These are phyloP conservation scores for Megaleporinus macrocephalus DNA, from an alignment of 2,113 vertebrate genomes.

Conservation along the genomic window DNA sequence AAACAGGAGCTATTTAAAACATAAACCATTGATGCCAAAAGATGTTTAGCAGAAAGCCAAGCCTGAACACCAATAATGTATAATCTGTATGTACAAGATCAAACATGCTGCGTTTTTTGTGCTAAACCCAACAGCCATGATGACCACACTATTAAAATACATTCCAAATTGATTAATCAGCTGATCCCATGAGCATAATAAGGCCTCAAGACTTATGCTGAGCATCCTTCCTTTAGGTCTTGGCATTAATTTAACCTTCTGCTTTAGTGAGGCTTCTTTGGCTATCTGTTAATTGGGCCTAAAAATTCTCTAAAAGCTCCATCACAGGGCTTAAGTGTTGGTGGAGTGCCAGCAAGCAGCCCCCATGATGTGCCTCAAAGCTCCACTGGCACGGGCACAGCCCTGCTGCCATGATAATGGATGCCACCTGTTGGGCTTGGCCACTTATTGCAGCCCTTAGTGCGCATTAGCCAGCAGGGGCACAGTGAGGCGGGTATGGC, in stretches of 20 bases:
- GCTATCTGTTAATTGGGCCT: constrained; percentile 21
- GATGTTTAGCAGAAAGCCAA: not conserved
- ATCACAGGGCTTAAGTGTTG: not conserved
- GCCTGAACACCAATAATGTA: not conserved
- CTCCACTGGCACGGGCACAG: constrained; percentile 39
- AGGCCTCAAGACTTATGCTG: not conserved
- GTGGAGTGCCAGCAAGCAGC: constrained; percentile 9
- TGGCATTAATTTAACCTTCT: constrained; percentile 18
- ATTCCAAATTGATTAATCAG: constrained; percentile 17
- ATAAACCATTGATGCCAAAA: not conserved
- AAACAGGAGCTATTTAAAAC: not conserved
- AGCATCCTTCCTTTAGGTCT: not conserved
- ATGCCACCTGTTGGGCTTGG: constrained; percentile 77
- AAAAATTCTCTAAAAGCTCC: constrained; percentile 34
- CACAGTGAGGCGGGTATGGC: constrained; percentile 50
- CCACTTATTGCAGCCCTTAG: constrained; percentile 65
- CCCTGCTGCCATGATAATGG: constrained; percentile 66
- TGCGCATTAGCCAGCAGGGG: constrained; percentile 53
- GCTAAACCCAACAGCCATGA: constrained; percentile 8
- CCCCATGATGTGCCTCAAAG: constrained; percentile 19
- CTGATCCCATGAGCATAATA: not conserved
- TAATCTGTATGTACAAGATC: not conserved
- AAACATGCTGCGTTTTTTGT: constrained; percentile 12
- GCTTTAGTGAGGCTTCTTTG: not conserved
- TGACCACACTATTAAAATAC: constrained; percentile 1